Base-by-base conservation (phyloP, 64 coral and sea anemone genomes). In the Trachythela sp. region DNA sequence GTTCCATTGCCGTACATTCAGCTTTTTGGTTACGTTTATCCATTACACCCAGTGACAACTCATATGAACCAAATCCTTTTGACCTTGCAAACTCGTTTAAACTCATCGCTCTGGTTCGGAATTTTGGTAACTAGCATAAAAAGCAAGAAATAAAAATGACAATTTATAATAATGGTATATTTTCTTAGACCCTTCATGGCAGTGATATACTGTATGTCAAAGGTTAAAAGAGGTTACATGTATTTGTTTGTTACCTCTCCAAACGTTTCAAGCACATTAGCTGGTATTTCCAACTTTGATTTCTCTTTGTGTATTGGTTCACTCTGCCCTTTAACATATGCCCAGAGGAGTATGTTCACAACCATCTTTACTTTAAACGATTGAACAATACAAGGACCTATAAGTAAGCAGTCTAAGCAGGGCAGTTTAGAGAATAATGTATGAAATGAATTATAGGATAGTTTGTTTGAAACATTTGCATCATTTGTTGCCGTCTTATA, bases 321-420 rank as follows among this genome's bases (percentile, higher is more conserved):
- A 59, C 51, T 77, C 58, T 92, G 91, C 48, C 91, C 86, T 92
- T 92, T 92, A 36, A 92, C 35, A 88, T 92, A 92, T 10, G 43
- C 76, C 91, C 86, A 88, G 31, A 92, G 43, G 27, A 92, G 34
- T 83, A 92, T 92, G n/a, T 88, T 92, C 40, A 92, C 86, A 92
- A 92, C 54, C 54, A 59, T 59, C 4, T 59, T 59, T 59, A 59
- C 54, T 59, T 59, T 11, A 45, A 45, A 45, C 48, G 15, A 7
- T 49, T 49, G 48, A 49, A 15, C 48, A 49, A 49, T 9, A 15
- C 48, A 49, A 7, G 48, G n/a, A n/a, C n/a, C n/a, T n/a, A n/a
- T n/a, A n/a, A n/a, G n/a, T n/a, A n/a, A n/a, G n/a, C n/a, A n/a
- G n/a, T n/a, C n/a, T n/a, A n/a, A n/a, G n/a, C n/a, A n/a, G n/a